Evolutionary conservation across 2,797 vertebrate species (phyloP), one percentile per base, ranked within the genome.

Genomic region (Salmo trutta): DNA sequence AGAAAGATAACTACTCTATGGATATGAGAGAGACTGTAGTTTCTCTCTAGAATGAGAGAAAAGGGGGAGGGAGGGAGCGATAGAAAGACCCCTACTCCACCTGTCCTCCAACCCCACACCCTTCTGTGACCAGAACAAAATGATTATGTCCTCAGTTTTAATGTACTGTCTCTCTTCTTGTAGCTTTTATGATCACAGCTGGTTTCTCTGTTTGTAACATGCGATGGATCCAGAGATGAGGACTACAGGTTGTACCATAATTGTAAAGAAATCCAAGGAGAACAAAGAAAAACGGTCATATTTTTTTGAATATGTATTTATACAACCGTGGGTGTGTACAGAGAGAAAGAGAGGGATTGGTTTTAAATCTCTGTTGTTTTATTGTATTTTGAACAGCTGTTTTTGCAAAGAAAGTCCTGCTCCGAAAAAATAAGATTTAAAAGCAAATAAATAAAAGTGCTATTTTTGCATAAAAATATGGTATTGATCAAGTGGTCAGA

Each of bases 241-340:
- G 64, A 64, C 59, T 64, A 75, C 73, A 75, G 79, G 76, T 69
- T 77, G 74, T 36, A 73, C 21, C 12, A 70, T 59, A 52, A 72
- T 85, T 91, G 87, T 86, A 88, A 88, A 83, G 87, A 80, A 71
- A 79, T 82, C 29, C 62, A 82, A 81, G 79, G 85, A 80, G 82
- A 86, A 89, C 75, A 84, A 83, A 86, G 71, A 87, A 83, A 90
- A 85, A 85, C 77, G 88, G 89, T 88, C 85, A 78, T 93, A 92
- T 93, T 92, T 93, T 93, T 92, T 36, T 62, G 75, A 88, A 87
- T 91, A 86, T 92, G 91, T 95, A 93, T 94, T 94, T 93, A 93
- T 94, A 92, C 87, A 85, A 24, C 21, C 1, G 15, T 74, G 7
- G 82, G 81, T 71, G 79, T 91, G 86, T 88, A 88, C 84, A 77